Percentiles rank a stretch among this genome's conserved stretches.
phyloP scores from a whole-genome alignment of 2,797 vertebrate species.

The Numenius phaeopus region DNA sequence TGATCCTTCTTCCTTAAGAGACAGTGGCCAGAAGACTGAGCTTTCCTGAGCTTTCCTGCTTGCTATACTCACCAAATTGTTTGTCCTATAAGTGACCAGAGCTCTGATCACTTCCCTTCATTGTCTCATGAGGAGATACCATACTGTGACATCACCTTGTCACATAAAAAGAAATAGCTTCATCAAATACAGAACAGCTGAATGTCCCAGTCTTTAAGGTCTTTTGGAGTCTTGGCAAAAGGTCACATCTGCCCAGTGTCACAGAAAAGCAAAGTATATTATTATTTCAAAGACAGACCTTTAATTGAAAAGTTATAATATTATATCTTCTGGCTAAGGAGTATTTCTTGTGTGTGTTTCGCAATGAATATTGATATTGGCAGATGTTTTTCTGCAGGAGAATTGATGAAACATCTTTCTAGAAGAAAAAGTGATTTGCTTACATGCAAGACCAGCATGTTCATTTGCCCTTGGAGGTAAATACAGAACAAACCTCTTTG shows the following conservation, averaged over 20 bases:
- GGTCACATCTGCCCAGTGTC: not conserved
- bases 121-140: not conserved
- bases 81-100: not conserved
- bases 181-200: not conserved
- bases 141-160: not conserved
- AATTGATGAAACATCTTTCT: constrained; percentile 48
- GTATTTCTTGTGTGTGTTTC: not conserved
- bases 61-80: not conserved
- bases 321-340: not conserved
- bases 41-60: not conserved
- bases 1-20: not conserved
- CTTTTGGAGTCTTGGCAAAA: not conserved
- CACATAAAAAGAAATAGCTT: not conserved
- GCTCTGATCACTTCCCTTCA: not conserved
- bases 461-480: constrained; percentile 74
- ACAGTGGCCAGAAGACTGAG: not conserved
- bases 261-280: not conserved
- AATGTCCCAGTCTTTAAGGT: not conserved
- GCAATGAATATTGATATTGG: constrained; percentile 48
- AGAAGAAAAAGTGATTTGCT: constrained; percentile 65
- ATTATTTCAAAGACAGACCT: not conserved
- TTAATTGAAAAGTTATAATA: not conserved
- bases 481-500: constrained; percentile 52
- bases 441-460: constrained; percentile 56
- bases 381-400: constrained; percentile 45